Evolutionary conservation across 1,140 invertebrate species (phyloP), one percentile per base, ranked within the genome.

Genomic region (Drosophila mayri): DNA sequence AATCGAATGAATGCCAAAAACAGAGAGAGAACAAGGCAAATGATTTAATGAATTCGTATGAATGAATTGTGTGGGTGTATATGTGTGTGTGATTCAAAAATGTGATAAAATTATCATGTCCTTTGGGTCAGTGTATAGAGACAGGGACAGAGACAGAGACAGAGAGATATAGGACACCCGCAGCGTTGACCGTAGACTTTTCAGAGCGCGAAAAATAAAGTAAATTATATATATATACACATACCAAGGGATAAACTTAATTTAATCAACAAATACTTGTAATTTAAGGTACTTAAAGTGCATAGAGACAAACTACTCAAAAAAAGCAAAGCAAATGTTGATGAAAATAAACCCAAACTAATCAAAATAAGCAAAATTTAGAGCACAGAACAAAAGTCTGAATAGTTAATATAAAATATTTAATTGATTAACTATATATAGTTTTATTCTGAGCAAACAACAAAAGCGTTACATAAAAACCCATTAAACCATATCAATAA

Each of bases 1-100:
- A 38, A 72, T 72, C 57, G 55, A 73, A 73, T 62, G 47, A 74
- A 73, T 58, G 55, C 60, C 68, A 72, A 25, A 35, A 71, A 59
- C 66, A 71, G 65, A 58, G 47, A 18, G 12, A 44, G 14, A 25
- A 14, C 37, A 55, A 59, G 30, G 65, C 46, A 55, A 71, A 71
- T 72, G 68, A 72, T 59, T 71, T 22, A 71, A 72, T 71, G 68
- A 71, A 47, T 20, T 71, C 18, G 67, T 37, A 46, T 49, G 54
- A 58, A 60, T 35, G 47, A 49, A 60, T 25, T n/a, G 52, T 38
- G 18, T 22, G 50, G 18, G 32, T n/a, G n/a, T n/a, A n/a, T n/a
- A 7, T 52, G 65, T 61, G 20, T 67, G 32, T 44, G 20, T 43
- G 30, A 41, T 50, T 30, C 18, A 66, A 32, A 46, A 38, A 47